A percentile compares a stretch with the other conserved stretches of the same genome.
These are phyloP conservation scores for Eciton burchellii DNA, from an alignment of 1,140 invertebrate species.

Conservation along the genomic window DNA sequence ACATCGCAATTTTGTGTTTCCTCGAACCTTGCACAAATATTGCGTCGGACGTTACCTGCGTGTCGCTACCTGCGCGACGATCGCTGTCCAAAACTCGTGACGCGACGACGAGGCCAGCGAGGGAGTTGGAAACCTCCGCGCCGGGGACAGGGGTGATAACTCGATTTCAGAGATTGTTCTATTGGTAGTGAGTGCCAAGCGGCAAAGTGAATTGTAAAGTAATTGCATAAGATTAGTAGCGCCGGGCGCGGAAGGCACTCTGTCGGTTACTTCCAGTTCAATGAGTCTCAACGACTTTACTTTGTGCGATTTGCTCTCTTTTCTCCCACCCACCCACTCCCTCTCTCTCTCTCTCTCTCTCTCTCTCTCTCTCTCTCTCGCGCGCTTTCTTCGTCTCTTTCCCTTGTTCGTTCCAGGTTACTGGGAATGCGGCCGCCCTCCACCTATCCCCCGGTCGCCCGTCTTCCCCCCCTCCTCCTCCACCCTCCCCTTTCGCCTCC, in stretches of 20 bases:
- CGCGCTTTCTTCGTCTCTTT: too few relatives aligned
- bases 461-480: constrained; percentile 43
- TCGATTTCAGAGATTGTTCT: constrained; percentile 83
- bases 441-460: constrained; percentile 29
- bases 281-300: constrained; percentile 85
- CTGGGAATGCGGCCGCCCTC: constrained; percentile 67
- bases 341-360: constrained; percentile 46
- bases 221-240: constrained; percentile 86
- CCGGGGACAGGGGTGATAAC: constrained; percentile 80
- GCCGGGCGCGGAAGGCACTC: constrained; percentile 83
- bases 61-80: too few relatives aligned
- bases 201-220: constrained; percentile 85
- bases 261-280: constrained; percentile 85
- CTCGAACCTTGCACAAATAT: too few relatives aligned
- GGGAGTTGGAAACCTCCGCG: constrained; percentile 69
- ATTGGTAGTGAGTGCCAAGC: constrained; percentile 82
- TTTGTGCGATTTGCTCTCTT: constrained; percentile 79
- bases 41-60: too few relatives aligned
- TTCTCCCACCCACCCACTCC: constrained; percentile 56
- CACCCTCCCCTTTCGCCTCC: too few relatives aligned
- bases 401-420: constrained; percentile 63
- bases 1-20: too few relatives aligned
- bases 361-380: constrained; percentile 63
- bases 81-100: too few relatives aligned
- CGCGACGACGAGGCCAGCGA: constrained; percentile 46